Evolutionary conservation across 2,888 invertebrate genomes (phyloP).

Genomic region (Drosophila multiciliata): DNA sequence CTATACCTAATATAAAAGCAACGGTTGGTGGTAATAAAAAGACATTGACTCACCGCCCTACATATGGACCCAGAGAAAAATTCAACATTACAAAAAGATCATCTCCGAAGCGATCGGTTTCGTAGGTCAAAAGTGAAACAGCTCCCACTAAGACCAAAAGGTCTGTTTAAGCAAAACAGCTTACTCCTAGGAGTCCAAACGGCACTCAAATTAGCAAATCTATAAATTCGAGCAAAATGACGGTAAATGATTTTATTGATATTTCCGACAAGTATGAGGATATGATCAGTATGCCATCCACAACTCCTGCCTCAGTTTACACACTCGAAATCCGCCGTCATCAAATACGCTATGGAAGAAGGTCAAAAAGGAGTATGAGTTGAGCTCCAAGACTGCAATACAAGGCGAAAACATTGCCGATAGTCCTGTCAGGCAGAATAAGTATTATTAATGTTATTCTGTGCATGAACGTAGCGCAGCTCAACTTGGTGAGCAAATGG

Average conservation of each 20-base stretch:
- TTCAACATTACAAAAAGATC: too few relatives aligned
- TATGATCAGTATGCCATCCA: background rate
- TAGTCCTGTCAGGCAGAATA: background rate
- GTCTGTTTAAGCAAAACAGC: too few relatives aligned
- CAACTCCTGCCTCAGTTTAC: background rate
- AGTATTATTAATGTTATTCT: background rate
- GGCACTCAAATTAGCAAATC: too few relatives aligned
- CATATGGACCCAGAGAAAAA: too few relatives aligned
- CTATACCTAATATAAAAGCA: too few relatives aligned
- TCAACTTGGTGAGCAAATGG: background rate
- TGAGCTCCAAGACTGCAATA: background rate
- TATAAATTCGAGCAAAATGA: too few relatives aligned
- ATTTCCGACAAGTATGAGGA: background rate
- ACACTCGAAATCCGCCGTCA: background rate
- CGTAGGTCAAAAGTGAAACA: too few relatives aligned
- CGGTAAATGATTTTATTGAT: background rate
- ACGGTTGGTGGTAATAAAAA: too few relatives aligned
- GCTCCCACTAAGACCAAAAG: too few relatives aligned
- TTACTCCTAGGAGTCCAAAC: too few relatives aligned
- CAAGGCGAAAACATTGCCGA: background rate
- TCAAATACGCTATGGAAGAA: background rate
- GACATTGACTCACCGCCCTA: too few relatives aligned
- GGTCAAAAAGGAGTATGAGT: background rate
- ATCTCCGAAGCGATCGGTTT: too few relatives aligned
- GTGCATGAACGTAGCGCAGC: background rate